Evolutionary conservation across 2,888 invertebrate species (phyloP).

Genomic region (Craniophora ligustri): DNA sequence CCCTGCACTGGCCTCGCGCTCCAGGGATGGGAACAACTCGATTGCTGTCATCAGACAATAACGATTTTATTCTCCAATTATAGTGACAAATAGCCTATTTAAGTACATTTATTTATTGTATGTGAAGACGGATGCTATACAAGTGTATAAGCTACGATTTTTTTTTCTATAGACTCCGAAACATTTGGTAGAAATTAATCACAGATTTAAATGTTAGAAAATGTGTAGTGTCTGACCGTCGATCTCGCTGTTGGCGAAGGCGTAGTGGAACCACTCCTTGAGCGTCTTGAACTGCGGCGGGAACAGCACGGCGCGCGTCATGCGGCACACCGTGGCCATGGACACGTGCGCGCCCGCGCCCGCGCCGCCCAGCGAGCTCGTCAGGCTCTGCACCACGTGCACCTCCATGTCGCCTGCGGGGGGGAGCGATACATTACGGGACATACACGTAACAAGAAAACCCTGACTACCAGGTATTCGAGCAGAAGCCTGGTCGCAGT

Average conservation of each 20-base stretch:
- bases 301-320: constrained; percentile 96
- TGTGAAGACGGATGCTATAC: too few species aligned
- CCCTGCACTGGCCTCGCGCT: constrained; percentile 88
- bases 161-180: too few species aligned
- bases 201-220: too few species aligned
- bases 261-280: constrained; percentile 99
- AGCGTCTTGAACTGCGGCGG: constrained; percentile 98
- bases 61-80: not conserved
- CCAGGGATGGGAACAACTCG: constrained; percentile 96
- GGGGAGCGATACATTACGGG: too few species aligned
- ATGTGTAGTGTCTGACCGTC: constrained; percentile 90
- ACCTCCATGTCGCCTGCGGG: constrained; percentile 89
- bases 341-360: constrained; percentile 92
- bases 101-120: too few species aligned
- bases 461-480: too few species aligned
- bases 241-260: constrained; percentile 97
- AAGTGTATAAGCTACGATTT: too few species aligned
- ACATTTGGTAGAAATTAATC: too few species aligned
- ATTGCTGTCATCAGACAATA: constrained; percentile 89
- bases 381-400: constrained; percentile 96
- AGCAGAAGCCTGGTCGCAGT: too few species aligned
- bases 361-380: constrained; percentile 93
- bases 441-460: too few species aligned
- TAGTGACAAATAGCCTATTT: too few species aligned
- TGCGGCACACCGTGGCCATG: constrained; percentile 98